These are phyloP conservation scores for Mastacembelus armatus DNA, from an alignment of 2,797 vertebrate genomes.

Conservation along the genomic window DNA sequence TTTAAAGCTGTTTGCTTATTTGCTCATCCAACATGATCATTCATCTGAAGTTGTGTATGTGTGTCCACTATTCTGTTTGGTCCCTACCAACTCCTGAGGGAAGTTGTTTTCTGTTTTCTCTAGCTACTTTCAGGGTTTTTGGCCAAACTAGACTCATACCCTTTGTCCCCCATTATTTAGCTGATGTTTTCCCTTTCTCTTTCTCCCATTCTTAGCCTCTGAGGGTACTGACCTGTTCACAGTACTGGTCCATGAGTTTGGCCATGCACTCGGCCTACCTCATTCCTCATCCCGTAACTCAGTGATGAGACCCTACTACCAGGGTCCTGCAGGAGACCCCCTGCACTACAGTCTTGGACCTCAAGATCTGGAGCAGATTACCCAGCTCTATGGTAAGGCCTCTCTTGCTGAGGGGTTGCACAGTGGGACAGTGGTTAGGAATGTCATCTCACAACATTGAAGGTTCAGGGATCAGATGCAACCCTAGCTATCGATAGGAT, in stretches of 20 bases:
- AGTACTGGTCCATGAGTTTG: conserved; percentile 83
- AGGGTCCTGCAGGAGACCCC: conserved; percentile 83
- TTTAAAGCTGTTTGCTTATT: too few relatives aligned
- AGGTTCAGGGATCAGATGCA: neutral
- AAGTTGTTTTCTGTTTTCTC: too few relatives aligned
- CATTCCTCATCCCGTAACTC: conserved; percentile 83
- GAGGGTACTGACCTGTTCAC: conserved; percentile 83
- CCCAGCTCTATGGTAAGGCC: conserved; percentile 79
- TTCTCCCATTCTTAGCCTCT: conserved; percentile 49
- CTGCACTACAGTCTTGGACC: conserved; percentile 76
- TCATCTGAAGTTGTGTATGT: too few relatives aligned
- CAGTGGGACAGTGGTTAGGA: too few relatives aligned
- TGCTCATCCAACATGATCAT: too few relatives aligned
- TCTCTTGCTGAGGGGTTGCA: too few relatives aligned
- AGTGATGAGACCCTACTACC: conserved; percentile 86
- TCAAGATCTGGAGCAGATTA: conserved; percentile 78
- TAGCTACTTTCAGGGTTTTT: neutral
- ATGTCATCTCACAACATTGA: too few relatives aligned
- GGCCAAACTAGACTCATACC: neutral
- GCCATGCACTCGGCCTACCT: conserved; percentile 82
- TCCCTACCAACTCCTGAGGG: too few relatives aligned
- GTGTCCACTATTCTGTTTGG: too few relatives aligned
- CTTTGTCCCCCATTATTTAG: neutral
- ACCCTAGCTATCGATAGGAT: too few relatives aligned
- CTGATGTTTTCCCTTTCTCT: neutral